phyloP scores from a whole-genome alignment of 1,140 invertebrate genomes.

The Drosophila tani region DNA sequence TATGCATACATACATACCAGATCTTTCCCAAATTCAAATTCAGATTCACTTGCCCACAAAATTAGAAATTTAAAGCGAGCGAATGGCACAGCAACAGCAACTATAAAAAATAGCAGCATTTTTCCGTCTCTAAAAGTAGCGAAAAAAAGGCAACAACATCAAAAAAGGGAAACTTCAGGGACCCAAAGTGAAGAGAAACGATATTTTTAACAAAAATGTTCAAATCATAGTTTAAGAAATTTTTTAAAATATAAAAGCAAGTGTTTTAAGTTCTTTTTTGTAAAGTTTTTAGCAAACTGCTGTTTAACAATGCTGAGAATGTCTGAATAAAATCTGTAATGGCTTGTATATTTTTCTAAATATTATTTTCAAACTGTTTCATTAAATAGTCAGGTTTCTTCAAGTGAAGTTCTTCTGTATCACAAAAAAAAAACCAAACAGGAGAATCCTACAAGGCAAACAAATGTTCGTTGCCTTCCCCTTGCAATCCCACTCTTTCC shows the following conservation, averaged over 20 bases:
- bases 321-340: no score
- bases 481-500: constrained; percentile 1
- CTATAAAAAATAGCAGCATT: constrained; percentile 65
- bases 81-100: constrained; percentile 40
- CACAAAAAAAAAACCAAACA: not conserved
- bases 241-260: not conserved
- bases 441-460: constrained; percentile 61
- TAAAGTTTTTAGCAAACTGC: no score
- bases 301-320: no score
- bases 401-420: not conserved
- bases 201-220: no score
- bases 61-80: constrained; percentile 76
- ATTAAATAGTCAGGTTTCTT: no score
- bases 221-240: no score
- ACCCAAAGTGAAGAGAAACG: not conserved
- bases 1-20: constrained; percentile 57
- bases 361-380: no score
- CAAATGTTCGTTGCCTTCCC: constrained; percentile 30
- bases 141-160: constrained; percentile 22
- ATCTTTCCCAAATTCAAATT: constrained; percentile 78
- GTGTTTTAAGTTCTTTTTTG: no score
- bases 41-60: constrained; percentile 82
- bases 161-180: constrained; percentile 3
- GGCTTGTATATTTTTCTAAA: no score
- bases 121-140: constrained; percentile 70